phyloP scores from a whole-genome alignment of 30 jellyfish, hydroid and myxozoan species.

The Haliclystus octoradiatus region DNA sequence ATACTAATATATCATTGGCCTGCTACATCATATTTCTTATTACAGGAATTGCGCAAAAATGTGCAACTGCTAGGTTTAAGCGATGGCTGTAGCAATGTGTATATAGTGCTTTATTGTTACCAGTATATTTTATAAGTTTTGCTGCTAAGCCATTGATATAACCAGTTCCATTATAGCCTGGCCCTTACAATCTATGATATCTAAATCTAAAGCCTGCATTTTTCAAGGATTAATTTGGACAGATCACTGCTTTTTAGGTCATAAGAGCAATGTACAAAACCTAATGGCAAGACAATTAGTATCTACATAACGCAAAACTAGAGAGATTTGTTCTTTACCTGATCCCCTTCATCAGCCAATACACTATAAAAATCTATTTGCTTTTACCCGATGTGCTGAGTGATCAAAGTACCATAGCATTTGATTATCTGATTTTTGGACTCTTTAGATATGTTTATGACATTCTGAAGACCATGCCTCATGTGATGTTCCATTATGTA shows the following conservation, averaged over 20 bases:
- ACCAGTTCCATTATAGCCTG: conserved; percentile 14
- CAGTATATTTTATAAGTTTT: background rate
- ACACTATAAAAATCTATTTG: too few relatives aligned
- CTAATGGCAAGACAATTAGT: too few relatives aligned
- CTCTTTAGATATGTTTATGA: too few relatives aligned
- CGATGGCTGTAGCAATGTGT: conserved; percentile 21
- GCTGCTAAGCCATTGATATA: conserved; percentile 10
- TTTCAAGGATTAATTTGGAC: conserved; percentile 2
- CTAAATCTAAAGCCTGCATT: conserved; percentile 5
- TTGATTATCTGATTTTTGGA: too few relatives aligned
- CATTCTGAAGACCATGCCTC: too few relatives aligned
- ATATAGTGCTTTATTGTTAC: background rate
- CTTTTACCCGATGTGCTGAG: too few relatives aligned
- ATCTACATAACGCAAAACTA: too few relatives aligned
- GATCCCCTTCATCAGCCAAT: too few relatives aligned
- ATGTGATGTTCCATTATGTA: too few relatives aligned
- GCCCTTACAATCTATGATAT: conserved; percentile 1
- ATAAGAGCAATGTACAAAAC: background rate
- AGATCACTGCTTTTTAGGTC: conserved; percentile 1
- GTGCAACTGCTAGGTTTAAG: conserved; percentile 10
- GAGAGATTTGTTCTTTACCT: too few relatives aligned
- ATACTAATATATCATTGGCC: background rate
- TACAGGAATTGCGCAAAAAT: conserved; percentile 3
- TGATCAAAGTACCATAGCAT: too few relatives aligned
- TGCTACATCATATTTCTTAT: background rate